A percentile compares a stretch with the other conserved stretches of the same genome.
Evolutionary conservation across 2,888 invertebrate species (phyloP).

Genomic region (Folsomia candida): DNA sequence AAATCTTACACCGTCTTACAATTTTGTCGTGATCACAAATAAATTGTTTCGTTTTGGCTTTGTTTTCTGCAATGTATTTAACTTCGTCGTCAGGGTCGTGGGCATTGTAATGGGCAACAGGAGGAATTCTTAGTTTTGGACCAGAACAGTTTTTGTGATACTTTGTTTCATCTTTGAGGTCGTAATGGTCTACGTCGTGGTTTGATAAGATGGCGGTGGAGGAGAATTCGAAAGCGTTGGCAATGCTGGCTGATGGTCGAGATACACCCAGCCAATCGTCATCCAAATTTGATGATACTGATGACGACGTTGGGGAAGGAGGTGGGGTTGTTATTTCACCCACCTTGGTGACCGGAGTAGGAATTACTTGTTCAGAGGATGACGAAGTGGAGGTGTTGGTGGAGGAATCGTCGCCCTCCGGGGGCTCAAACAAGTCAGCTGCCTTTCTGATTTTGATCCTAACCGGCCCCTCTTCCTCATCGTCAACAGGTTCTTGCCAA

Average conservation of each 20-base stretch:
- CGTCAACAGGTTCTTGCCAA: not conserved
- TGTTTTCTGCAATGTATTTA: conserved; percentile 27
- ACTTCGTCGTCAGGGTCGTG: conserved; percentile 35
- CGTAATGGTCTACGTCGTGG: not conserved
- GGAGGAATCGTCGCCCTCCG: not conserved
- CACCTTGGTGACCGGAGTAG: too few relatives aligned
- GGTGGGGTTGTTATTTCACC: not conserved
- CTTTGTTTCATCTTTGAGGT: conserved; percentile 3
- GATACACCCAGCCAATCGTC: not conserved
- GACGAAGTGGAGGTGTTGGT: not conserved
- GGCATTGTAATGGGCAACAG: conserved; percentile 40
- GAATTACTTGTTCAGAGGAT: too few relatives aligned
- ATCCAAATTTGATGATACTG: not conserved
- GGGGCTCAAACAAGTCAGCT: not conserved
- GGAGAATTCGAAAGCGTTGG: conserved; percentile 27
- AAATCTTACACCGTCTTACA: too few relatives aligned
- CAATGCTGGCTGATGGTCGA: not conserved
- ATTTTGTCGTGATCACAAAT: conserved; percentile 20
- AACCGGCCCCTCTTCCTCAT: too few relatives aligned
- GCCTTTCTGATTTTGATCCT: not conserved
- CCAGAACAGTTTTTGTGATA: conserved; percentile 2
- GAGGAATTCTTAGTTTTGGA: conserved; percentile 31
- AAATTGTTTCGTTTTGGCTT: conserved; percentile 12
- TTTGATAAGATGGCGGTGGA: not conserved
- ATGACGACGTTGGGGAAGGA: not conserved